phyloP scores from a whole-genome alignment of 2,888 invertebrate species.

The Azorinus chamasolen region DNA sequence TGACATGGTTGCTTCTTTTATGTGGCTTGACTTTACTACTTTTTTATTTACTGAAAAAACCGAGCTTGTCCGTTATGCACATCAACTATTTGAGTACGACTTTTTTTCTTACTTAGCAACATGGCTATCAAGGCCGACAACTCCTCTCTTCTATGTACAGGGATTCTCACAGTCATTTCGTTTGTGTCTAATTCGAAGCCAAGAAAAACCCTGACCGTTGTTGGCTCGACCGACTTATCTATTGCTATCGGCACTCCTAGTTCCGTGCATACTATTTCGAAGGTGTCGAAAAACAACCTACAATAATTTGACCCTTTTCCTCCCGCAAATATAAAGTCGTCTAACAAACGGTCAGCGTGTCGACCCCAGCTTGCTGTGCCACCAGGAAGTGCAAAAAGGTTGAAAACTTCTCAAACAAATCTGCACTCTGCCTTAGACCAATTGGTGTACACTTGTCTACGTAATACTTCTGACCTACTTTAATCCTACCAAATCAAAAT shows the following conservation, averaged over 20 bases:
- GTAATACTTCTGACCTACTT: constrained; percentile 7
- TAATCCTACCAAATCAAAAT: neutral
- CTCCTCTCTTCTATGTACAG: constrained; percentile 9
- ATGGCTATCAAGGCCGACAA: neutral
- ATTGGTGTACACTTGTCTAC: constrained; percentile 21
- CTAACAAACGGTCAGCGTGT: constrained; percentile 4
- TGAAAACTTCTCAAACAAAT: constrained; percentile 29
- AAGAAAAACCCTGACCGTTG: constrained; percentile 18
- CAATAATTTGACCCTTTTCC: neutral
- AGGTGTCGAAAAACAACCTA: too few species aligned
- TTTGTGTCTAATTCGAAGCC: constrained; percentile 6
- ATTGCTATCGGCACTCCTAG: constrained; percentile 14
- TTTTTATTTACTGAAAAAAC: constrained; percentile 24
- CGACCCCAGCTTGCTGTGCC: neutral
- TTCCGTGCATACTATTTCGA: neutral
- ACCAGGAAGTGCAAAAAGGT: constrained; percentile 21
- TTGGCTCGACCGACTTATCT: constrained; percentile 34
- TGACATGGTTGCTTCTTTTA: too few species aligned
- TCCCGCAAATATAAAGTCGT: constrained; percentile 23
- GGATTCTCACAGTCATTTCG: constrained; percentile 17
- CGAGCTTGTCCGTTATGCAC: constrained; percentile 13
- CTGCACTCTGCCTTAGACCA: constrained; percentile 8
- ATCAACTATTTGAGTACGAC: neutral
- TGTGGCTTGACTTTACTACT: too few species aligned
- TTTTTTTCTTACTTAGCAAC: neutral